Percentiles rank a stretch among this genome's conserved stretches.
Conservation (phyloP, 2,113 vertebrate genomes). For the Festucalex cinctus region DNA sequence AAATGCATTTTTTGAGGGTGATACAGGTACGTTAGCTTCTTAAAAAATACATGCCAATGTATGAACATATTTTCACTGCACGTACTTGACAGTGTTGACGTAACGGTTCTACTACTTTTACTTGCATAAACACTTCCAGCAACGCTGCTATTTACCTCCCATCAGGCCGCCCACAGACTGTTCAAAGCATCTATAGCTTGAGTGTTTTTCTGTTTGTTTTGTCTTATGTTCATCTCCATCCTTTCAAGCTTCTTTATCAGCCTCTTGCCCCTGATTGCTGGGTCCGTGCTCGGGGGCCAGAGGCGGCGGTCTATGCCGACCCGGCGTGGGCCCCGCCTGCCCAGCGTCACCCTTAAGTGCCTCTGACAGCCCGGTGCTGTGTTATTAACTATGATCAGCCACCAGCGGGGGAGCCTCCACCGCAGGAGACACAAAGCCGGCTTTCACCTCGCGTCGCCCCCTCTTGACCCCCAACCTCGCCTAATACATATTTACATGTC, state of each 20-base stretch:
- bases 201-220: constrained; percentile 24
- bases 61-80: neutral
- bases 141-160: neutral
- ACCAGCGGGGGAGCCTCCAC: constrained; percentile 64
- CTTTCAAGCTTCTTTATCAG: constrained; percentile 5
- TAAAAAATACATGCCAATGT: neutral
- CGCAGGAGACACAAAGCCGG: constrained; percentile 72
- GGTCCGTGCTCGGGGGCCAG: constrained; percentile 48
- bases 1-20: neutral
- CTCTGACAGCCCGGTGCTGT: constrained; percentile 76
- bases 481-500: constrained; percentile 66
- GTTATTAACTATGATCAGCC: constrained; percentile 80
- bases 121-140: constrained; percentile 2
- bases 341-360: constrained; percentile 77
- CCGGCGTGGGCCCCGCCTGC: constrained; percentile 61
- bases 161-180: neutral
- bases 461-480: constrained; percentile 8
- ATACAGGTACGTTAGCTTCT: neutral
- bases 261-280: constrained; percentile 19
- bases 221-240: constrained; percentile 11
- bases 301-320: constrained; percentile 51
- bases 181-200: neutral
- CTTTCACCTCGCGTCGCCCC: constrained; percentile 65
- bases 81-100: neutral
- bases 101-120: neutral